Evolutionary conservation across 2,797 vertebrate species (phyloP).

Genomic region (Falco naumanni): DNA sequence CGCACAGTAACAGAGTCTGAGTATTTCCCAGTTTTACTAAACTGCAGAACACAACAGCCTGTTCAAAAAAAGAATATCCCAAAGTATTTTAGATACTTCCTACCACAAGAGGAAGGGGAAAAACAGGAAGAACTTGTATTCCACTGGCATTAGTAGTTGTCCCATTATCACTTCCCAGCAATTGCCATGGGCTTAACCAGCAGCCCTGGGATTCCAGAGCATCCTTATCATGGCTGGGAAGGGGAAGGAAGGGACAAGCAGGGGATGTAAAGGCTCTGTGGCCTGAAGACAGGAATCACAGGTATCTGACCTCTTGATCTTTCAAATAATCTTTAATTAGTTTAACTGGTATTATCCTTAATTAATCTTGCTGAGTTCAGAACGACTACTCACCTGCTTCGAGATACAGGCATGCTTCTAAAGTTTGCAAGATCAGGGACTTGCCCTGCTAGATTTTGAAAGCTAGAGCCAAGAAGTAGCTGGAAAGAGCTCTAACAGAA

Average conservation of each 20-base stretch:
- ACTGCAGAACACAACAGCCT: background rate
- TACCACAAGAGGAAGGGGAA: background rate
- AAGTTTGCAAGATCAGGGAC: background rate
- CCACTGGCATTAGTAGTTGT: background rate
- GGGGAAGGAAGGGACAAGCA: background rate
- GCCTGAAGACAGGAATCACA: background rate
- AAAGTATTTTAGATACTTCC: background rate
- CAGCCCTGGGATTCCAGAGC: conserved; percentile 22
- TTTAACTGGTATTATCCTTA: conserved; percentile 17
- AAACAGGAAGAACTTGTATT: conserved; percentile 46
- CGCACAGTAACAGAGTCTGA: background rate
- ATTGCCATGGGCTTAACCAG: background rate
- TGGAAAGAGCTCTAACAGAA: background rate
- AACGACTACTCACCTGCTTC: background rate
- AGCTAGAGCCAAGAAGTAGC: background rate
- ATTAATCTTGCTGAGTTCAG: conserved; percentile 11
- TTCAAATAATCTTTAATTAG: conserved; percentile 38
- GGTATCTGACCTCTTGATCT: background rate
- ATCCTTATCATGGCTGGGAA: background rate
- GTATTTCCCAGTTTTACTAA: background rate
- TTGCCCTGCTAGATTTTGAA: background rate
- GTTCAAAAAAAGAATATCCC: background rate
- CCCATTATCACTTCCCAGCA: background rate
- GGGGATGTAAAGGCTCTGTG: background rate
- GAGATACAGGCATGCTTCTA: background rate